These are phyloP conservation scores for Azemiops feae DNA, from an alignment of 2,113 vertebrate species.

Conservation along the genomic window DNA sequence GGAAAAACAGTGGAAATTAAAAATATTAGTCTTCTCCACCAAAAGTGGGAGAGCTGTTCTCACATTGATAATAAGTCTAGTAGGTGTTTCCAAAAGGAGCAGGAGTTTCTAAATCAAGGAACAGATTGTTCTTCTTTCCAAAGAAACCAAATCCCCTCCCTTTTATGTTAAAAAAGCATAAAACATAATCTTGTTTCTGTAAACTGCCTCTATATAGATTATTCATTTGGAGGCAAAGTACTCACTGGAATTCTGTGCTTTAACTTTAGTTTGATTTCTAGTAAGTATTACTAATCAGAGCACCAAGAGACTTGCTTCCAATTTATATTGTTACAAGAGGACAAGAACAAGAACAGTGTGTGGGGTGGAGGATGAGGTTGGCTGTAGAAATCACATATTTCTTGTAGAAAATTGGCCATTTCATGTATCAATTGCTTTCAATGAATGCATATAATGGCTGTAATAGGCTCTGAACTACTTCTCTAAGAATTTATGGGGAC, in stretches of 20 bases:
- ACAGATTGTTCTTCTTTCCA: not conserved
- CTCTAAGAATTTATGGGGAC: not conserved
- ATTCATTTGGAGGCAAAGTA: not conserved
- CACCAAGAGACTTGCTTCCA: not conserved
- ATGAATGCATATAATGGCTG: not conserved
- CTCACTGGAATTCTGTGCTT: not conserved
- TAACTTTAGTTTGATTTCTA: not conserved
- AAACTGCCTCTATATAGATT: not conserved
- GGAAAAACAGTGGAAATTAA: rapidly evolving
- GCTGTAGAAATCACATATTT: not conserved
- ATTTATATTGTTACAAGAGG: not conserved
- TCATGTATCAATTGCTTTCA: not conserved
- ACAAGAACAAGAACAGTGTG: not conserved
- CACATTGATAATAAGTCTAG: not conserved
- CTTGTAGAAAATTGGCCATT: not conserved
- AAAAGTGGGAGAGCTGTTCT: not conserved
- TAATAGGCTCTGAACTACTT: not conserved
- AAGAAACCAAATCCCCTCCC: not conserved
- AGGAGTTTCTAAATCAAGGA: not conserved
- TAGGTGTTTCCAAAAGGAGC: not conserved
- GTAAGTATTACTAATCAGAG: not conserved
- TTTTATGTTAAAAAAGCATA: not conserved
- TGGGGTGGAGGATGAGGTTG: not conserved
- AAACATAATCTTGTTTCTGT: not conserved
- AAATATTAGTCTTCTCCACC: not conserved